A percentile compares a stretch with the other conserved stretches of the same genome.
These are phyloP conservation scores for Paracentrotus lividus DNA, from an alignment of 53 echinoderm and acorn worm species.

Conservation along the genomic window DNA sequence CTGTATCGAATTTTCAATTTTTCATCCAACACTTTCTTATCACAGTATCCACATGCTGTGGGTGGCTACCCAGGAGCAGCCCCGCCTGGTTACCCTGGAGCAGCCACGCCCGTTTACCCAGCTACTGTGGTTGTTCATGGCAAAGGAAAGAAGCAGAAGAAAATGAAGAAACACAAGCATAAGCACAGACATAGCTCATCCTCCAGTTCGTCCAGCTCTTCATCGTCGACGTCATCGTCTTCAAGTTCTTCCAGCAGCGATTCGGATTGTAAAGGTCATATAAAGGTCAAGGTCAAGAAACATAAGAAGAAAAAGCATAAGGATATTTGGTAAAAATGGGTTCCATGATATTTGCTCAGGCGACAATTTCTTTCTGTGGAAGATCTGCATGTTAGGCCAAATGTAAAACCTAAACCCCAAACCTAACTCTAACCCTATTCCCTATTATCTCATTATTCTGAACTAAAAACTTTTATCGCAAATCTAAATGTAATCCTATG, in stretches of 20 bases:
- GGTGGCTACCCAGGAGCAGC: neutral
- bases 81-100: neutral
- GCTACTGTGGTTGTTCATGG: neutral
- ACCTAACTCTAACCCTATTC: too few species aligned
- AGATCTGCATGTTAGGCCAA: too few species aligned
- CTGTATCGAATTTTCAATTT: too few species aligned
- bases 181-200: neutral
- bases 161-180: constrained; percentile 25
- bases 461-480: too few species aligned
- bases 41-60: neutral
- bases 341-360: too few species aligned
- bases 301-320: constrained; percentile 29
- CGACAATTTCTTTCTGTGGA: too few species aligned
- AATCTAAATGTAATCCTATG: too few species aligned
- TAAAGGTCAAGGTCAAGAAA: constrained; percentile 19
- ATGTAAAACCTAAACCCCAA: too few species aligned
- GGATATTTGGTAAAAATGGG: neutral
- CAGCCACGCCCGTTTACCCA: neutral
- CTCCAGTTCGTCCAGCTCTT: constrained; percentile 17
- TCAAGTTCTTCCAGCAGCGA: neutral
- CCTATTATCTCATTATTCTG: too few species aligned
- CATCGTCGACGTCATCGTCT: neutral
- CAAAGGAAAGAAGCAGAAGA: neutral
- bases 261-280: neutral
- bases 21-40: neutral